A percentile compares a stretch with the other conserved stretches of the same genome.
These are phyloP conservation scores for Indri indri DNA, from an alignment of 2,113 vertebrate species.

Conservation along the genomic window DNA sequence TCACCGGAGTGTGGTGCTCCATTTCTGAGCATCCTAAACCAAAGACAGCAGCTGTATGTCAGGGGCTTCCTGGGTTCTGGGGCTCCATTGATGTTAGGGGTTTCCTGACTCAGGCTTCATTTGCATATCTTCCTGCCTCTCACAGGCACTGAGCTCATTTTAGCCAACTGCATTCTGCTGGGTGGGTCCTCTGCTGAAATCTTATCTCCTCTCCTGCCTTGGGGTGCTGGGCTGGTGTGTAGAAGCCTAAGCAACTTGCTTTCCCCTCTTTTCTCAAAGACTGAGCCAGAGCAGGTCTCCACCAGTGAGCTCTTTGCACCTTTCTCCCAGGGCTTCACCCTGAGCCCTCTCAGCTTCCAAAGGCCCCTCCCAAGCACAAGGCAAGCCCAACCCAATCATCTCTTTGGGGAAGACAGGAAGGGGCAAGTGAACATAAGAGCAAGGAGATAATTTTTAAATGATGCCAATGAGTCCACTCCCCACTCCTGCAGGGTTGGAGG, in stretches of 20 bases:
- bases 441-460: not conserved
- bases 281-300: not conserved
- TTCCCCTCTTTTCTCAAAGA: not conserved
- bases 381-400: not conserved
- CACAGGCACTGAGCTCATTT: not conserved
- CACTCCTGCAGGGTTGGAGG: not conserved
- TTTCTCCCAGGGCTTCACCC: not conserved
- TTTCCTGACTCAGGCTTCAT: not conserved
- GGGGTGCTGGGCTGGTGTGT: not conserved
- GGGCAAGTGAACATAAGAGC: not conserved
- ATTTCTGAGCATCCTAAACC: not conserved
- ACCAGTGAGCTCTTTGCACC: not conserved
- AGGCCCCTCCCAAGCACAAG: not conserved
- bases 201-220: not conserved
- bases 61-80: not conserved
- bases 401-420: not conserved
- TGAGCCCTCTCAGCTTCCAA: not conserved
- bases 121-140: not conserved
- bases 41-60: not conserved
- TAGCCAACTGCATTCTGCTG: not conserved
- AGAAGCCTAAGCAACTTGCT: not conserved
- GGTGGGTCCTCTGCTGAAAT: not conserved
- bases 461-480: not conserved
- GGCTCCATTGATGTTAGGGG: not conserved
- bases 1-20: not conserved